These are phyloP conservation scores for Lithophane semibrunnea DNA, from an alignment of 2,888 invertebrate genomes.

Conservation along the genomic window DNA sequence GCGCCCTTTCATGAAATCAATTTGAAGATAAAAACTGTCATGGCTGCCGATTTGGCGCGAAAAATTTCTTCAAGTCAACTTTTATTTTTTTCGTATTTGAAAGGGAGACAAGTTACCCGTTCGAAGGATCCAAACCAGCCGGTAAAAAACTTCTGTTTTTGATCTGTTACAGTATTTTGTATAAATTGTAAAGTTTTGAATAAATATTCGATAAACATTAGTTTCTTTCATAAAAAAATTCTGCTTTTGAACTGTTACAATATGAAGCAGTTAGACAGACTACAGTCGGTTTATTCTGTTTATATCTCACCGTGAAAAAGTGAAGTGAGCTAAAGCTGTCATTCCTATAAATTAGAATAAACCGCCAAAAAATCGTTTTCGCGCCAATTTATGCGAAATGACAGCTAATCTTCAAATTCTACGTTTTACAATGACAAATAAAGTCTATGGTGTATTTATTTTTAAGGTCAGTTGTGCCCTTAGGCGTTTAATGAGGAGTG, in stretches of 20 bases:
- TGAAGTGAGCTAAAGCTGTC: neutral
- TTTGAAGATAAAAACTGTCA: slow-evolving; percentile 33
- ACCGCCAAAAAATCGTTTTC: neutral
- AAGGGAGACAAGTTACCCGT: neutral
- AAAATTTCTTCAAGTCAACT: neutral
- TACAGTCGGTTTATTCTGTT: neutral
- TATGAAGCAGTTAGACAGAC: no score
- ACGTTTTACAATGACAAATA: neutral
- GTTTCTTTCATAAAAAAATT: no score
- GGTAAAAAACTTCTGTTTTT: no score
- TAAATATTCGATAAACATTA: no score
- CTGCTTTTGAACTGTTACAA: no score
- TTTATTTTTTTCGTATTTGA: neutral
- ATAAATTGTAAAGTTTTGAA: no score
- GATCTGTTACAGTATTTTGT: no score
- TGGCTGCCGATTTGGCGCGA: slow-evolving; percentile 10
- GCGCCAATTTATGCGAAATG: neutral
- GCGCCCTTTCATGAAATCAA: slow-evolving; percentile 22
- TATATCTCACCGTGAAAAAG: neutral
- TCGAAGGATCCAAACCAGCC: neutral
- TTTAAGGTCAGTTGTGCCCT: slow-evolving; percentile 61
- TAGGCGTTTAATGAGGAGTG: slow-evolving; percentile 68
- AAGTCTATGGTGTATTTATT: slow-evolving; percentile 48
- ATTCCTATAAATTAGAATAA: no score
- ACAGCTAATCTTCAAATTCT: slow-evolving; percentile 32